A percentile compares a stretch with the other conserved stretches of the same genome.
Evolutionary conservation across 37 sponge, comb jelly and placozoan species (phyloP).

Genomic region (Hormiphora californensis): DNA sequence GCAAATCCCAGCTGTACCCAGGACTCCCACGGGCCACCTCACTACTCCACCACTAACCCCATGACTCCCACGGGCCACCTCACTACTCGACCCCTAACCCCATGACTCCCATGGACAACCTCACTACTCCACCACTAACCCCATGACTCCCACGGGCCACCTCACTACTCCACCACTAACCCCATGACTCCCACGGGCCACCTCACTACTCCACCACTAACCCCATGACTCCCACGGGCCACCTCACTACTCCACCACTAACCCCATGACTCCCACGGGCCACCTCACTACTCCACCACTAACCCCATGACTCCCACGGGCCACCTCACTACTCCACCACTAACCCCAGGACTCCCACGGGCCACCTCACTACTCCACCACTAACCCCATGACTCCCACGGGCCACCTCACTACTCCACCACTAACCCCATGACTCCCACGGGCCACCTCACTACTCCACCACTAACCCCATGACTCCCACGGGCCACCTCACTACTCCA

Average conservation of each 20-base stretch:
- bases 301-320: not conserved
- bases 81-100: not conserved
- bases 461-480: too few relatives aligned
- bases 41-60: not conserved
- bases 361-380: not conserved
- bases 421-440: too few relatives aligned
- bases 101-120: not conserved
- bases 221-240: not conserved
- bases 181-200: not conserved
- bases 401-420: not conserved
- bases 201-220: not conserved
- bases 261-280: not conserved
- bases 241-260: not conserved
- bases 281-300: not conserved
- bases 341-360: too few relatives aligned
- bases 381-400: too few relatives aligned
- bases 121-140: too few relatives aligned
- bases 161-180: not conserved
- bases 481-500: not conserved
- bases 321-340: not conserved
- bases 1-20: too few relatives aligned
- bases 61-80: not conserved
- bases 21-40: not conserved
- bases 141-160: not conserved
- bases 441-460: not conserved